Base-by-base conservation (phyloP, 1,140 invertebrate species). In the Danaus plexippus region DNA sequence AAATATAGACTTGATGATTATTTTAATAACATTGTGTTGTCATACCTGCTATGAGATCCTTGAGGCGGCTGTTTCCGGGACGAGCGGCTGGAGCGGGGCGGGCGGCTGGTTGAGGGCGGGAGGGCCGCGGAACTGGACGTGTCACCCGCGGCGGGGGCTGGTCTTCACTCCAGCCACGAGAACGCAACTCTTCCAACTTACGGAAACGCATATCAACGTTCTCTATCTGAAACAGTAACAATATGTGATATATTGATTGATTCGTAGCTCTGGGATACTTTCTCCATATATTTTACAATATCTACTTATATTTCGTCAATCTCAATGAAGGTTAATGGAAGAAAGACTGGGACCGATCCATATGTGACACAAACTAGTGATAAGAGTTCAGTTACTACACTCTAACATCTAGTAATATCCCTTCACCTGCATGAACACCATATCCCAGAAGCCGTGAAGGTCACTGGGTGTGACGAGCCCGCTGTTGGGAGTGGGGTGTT, bases 361-460 rank as follows among this genome's bases (percentile, higher is more conserved):
- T 32, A 32, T 32, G 22, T 32, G 2, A 22, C 6, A 6, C 18
- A 22, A 22, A 32, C 0, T 32, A 32, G 22, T 32, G 22, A 32
- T 32, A 32, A 32, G 5, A 8, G 22, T 32, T 32, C 22, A 32
- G 22, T 32, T 32, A 32, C 15, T 15, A 15, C 1, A 15, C 22
- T 32, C 22, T 32, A 32, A 32, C 22, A 32, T 5, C 22, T 32
- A 32, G 49, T 9, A 54, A 44, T 32, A 42, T 22, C 32, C 42
- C 1, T 11, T 54, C 12, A 81, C 83, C 80, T 86, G 83, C 72
- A 83, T 84, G 57, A 75, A 86, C 12, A 86, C 73, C 83, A 86
- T 84, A 59, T 86, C 83, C 83, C 83, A 86, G 71, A 86, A 86
- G 55, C 83, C 83, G 40, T 77, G 76, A 44, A 86, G 64, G 63